Base-by-base conservation (phyloP, 53 echinoderm and acorn worm genomes). In the Astropecten irregularis region DNA sequence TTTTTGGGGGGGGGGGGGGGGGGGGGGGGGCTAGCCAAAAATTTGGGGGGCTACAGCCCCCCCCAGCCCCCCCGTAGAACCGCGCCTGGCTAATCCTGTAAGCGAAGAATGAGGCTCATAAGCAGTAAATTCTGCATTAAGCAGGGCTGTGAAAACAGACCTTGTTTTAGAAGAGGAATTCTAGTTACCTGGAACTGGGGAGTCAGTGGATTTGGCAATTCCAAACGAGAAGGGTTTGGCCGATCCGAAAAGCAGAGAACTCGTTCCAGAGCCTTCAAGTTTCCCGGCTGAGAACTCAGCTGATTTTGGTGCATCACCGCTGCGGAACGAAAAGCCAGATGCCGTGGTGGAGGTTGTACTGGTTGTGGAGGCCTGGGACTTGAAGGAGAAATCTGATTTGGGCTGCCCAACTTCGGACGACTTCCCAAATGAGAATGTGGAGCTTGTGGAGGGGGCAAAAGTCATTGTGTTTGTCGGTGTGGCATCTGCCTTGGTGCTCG, bases 211-310 rank as follows among this genome's bases (percentile, higher is more conserved):
- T 33, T 39, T 42, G 13, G 27, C 37, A 11, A n/a, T 39, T 46
- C 71, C 71, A 70, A 84, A 69, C 6, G 70, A 55, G 37, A 70
- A 70, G 2, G 84, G 84, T 23, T 70, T 56, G 18, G 40, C 59
- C 21, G 38, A 23, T 40, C 76, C 76, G 58, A 76, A 64, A 9
- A 58, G 26, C 42, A 42, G 11, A 35, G 64, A 64, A 18, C 64
- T 36, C 0, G 39, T 1, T 2, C 25, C 34, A 3, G 62, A 33
- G 2, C 5, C 34, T 22, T 25, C 56, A 25, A 56, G 27, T 23
- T 21, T 52, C 15, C 49, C 72, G 4, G 34, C 73, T 37, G 76
- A 38, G 15, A 27, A 40, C 3, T 32, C 59, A 1, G 31, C 23
- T 16, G 23, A 30, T 9, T 19, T 9, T 22, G 27, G n/a, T 1